phyloP scores from a whole-genome alignment of 2,113 vertebrate species.

The Sprattus sprattus region DNA sequence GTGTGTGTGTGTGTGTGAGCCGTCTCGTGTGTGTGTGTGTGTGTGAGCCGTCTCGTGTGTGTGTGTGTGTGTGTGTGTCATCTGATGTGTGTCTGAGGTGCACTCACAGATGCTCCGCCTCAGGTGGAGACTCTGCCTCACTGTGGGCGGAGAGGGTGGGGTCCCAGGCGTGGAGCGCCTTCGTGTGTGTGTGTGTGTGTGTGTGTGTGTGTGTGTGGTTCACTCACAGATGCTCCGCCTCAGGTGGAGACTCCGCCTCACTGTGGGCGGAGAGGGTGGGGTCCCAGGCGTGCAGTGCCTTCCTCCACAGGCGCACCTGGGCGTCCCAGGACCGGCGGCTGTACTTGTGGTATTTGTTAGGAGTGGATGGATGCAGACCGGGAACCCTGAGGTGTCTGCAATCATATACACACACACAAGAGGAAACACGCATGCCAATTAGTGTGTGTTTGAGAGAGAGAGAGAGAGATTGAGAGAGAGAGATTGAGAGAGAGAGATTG shows the following conservation, averaged over 20 bases:
- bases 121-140: slow-evolving; percentile 50
- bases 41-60: too few relatives aligned
- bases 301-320: slow-evolving; percentile 79
- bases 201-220: too few relatives aligned
- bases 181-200: background rate
- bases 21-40: too few relatives aligned
- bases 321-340: slow-evolving; percentile 81
- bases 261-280: slow-evolving; percentile 56
- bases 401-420: background rate
- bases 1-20: too few relatives aligned
- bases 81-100: too few relatives aligned
- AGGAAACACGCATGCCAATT: background rate
- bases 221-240: slow-evolving; percentile 71
- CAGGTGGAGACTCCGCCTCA: slow-evolving; percentile 50
- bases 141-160: slow-evolving; percentile 56
- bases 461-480: too few relatives aligned
- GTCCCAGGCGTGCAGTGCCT: slow-evolving; percentile 80
- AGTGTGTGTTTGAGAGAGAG: too few relatives aligned
- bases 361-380: slow-evolving; percentile 80
- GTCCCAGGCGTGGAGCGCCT: slow-evolving; percentile 80
- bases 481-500: too few relatives aligned
- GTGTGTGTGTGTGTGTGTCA: too few relatives aligned
- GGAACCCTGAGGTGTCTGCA: slow-evolving; percentile 67
- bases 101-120: slow-evolving; percentile 71
- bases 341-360: slow-evolving; percentile 83